A percentile compares a stretch with the other conserved stretches of the same genome.
Conservation (phyloP, 2,797 vertebrate species). For the Danio kyathit region DNA sequence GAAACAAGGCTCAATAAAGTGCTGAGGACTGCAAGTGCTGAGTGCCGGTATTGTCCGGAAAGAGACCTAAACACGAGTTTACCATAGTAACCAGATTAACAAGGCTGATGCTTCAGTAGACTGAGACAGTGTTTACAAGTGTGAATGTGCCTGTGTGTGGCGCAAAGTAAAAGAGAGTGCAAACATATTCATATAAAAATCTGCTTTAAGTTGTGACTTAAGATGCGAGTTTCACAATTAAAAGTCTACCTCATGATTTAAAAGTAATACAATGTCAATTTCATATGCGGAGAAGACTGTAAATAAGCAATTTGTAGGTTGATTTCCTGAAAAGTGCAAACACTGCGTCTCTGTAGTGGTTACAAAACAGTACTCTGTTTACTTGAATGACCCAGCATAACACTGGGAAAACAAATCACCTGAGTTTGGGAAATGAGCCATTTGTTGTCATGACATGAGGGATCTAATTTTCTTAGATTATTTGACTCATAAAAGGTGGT, state of each 20-base stretch:
- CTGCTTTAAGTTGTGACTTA: background rate
- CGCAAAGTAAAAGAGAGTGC: conserved; percentile 8
- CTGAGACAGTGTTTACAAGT: conserved; percentile 41
- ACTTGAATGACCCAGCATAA: background rate
- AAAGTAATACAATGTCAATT: background rate
- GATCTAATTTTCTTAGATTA: too few relatives aligned
- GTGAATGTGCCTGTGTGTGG: conserved; percentile 50
- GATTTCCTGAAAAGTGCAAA: conserved; percentile 1
- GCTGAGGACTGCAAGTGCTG: conserved; percentile 64
- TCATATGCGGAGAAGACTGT: background rate
- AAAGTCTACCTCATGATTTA: background rate
- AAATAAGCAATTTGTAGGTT: background rate
- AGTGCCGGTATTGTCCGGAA: conserved; percentile 68
- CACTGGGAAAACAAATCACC: background rate
- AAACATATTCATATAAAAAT: conserved; percentile 10
- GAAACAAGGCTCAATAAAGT: conserved; percentile 45
- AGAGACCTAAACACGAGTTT: conserved; percentile 63
- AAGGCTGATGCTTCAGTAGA: conserved; percentile 53
- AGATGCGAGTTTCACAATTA: background rate
- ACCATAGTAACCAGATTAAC: conserved; percentile 66
- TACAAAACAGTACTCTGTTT: conserved; percentile 9
- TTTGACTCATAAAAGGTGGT: too few relatives aligned
- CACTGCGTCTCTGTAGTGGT: background rate
- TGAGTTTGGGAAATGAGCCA: background rate
- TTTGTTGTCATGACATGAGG: too few relatives aligned